Percentiles rank a stretch among this genome's conserved stretches.
phyloP scores from a whole-genome alignment of 2,113 vertebrate species.

The Corythornis cristatus region DNA sequence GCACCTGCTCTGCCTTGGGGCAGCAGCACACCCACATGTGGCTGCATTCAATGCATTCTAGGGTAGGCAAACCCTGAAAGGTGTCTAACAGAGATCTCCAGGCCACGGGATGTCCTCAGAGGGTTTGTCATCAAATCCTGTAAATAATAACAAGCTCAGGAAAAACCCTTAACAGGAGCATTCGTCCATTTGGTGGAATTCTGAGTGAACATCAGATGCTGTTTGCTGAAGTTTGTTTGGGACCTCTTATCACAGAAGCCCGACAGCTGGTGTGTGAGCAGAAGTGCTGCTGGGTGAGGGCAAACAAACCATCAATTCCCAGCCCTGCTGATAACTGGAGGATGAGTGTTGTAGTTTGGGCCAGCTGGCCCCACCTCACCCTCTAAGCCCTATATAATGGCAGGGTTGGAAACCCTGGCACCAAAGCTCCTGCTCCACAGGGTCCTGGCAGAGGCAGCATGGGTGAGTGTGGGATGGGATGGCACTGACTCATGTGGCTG shows the following conservation, averaged over 20 bases:
- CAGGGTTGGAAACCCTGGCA: not conserved
- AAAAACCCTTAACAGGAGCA: not conserved
- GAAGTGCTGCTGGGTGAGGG: rapidly evolving
- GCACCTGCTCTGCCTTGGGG: not conserved
- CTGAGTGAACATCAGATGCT: not conserved
- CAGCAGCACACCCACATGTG: not conserved
- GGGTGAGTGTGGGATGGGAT: conserved; percentile 29
- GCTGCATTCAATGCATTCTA: too few species aligned
- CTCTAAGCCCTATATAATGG: not conserved
- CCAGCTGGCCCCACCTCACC: not conserved
- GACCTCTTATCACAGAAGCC: not conserved
- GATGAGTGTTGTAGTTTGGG: too few species aligned
- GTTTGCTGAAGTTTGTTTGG: not conserved
- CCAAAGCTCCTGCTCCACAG: not conserved
- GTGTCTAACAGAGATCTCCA: not conserved
- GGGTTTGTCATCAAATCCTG: not conserved
- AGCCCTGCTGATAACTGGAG: not conserved
- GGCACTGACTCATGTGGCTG: not conserved
- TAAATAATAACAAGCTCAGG: not conserved
- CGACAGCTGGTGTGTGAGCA: not conserved
- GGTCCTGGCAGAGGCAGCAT: not conserved
- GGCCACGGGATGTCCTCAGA: not conserved
- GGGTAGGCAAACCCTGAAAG: not conserved
- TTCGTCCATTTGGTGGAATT: not conserved
- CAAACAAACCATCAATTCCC: not conserved